Conservation (phyloP, 2,113 vertebrate species). For the Cromileptes altivelis region DNA sequence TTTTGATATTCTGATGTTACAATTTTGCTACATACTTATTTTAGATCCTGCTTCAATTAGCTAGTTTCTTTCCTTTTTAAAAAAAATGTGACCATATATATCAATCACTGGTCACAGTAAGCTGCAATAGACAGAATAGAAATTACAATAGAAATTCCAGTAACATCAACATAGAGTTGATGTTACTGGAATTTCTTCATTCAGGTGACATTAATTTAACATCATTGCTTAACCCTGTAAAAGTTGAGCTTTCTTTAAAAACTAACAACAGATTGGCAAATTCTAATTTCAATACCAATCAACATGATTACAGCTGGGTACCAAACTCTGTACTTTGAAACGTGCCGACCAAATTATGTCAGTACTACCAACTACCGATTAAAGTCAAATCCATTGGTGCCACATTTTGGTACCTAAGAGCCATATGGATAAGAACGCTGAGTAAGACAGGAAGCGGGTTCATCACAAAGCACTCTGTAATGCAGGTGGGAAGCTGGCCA, state of each 20-base stretch:
- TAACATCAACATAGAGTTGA: neutral
- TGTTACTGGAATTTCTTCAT: neutral
- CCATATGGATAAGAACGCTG: too few relatives aligned
- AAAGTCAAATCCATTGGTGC: too few relatives aligned
- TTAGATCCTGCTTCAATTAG: neutral
- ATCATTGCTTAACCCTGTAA: neutral
- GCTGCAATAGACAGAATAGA: neutral
- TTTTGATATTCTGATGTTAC: constrained; percentile 4
- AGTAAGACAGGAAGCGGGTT: too few relatives aligned
- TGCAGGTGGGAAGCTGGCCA: too few relatives aligned
- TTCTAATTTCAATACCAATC: neutral
- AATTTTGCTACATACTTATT: neutral
- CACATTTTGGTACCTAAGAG: too few relatives aligned
- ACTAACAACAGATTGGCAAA: neutral
- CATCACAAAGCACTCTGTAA: too few relatives aligned
- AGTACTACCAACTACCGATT: too few relatives aligned
- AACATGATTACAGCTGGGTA: too few relatives aligned
- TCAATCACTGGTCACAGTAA: neutral
- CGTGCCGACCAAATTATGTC: too few relatives aligned
- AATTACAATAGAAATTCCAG: too few relatives aligned
- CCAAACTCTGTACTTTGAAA: too few relatives aligned
- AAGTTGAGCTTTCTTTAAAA: neutral
- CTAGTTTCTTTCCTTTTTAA: too few relatives aligned
- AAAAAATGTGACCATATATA: neutral
- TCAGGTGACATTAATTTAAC: neutral